Conservation (phyloP, 2,888 invertebrate genomes). For the Zootermopsis nevadensis region DNA sequence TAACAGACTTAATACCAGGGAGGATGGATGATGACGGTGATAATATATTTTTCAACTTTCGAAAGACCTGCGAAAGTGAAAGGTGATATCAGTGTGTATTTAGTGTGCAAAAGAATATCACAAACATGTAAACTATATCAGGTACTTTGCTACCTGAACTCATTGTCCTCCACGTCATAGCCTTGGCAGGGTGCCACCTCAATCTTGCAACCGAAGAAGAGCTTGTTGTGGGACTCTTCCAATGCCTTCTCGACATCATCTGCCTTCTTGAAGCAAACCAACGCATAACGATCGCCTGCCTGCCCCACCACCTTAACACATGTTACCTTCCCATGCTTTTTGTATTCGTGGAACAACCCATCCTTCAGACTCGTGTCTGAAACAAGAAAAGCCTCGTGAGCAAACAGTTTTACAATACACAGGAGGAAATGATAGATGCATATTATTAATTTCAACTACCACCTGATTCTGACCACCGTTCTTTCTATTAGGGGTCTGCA, state of each 20-base stretch:
- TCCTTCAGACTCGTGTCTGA: conserved; percentile 96
- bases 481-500: too few species aligned
- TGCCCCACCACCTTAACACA: conserved; percentile 95
- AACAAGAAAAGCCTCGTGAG: not conserved
- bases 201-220: conserved; percentile 97
- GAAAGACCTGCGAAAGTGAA: too few species aligned
- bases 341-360: conserved; percentile 98
- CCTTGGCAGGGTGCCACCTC: conserved; percentile 95
- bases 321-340: conserved; percentile 97
- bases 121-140: not conserved
- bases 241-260: conserved; percentile 97
- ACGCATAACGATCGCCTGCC: conserved; percentile 90
- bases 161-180: conserved; percentile 65
- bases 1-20: too few species aligned
- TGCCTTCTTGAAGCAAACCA: conserved; percentile 96
- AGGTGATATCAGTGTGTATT: too few species aligned
- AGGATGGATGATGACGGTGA: too few species aligned
- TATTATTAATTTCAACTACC: too few species aligned
- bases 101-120: too few species aligned
- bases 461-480: too few species aligned
- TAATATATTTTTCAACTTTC: too few species aligned
- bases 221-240: conserved; percentile 94
- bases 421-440: too few species aligned
- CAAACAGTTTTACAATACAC: too few species aligned
- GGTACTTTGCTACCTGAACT: conserved; percentile 57